phyloP scores from a whole-genome alignment of 2,113 vertebrate genomes.

The Morone chrysops region DNA sequence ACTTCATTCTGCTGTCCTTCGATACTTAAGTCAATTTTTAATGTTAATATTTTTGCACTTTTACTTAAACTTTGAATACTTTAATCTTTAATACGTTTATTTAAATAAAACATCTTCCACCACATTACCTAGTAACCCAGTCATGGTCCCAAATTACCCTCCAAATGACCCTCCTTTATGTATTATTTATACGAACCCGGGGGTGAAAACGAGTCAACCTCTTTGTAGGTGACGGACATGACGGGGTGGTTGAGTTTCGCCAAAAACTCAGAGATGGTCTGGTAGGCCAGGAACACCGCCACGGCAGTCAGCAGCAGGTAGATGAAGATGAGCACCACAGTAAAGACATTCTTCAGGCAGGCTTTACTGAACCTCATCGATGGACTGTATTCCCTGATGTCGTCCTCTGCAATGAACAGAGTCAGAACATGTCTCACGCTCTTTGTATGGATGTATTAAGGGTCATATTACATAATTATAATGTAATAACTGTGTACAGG shows the following conservation, averaged over 20 bases:
- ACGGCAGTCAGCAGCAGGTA: conserved; percentile 94
- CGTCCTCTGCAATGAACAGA: conserved; percentile 76
- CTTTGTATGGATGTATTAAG: too few relatives aligned
- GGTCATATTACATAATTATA: not conserved
- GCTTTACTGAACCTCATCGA: conserved; percentile 88
- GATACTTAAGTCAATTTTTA: too few relatives aligned
- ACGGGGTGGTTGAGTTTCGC: conserved; percentile 95
- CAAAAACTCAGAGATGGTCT: conserved; percentile 95
- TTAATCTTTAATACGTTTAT: too few relatives aligned
- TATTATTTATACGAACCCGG: conserved; percentile 85
- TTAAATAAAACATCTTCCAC: too few relatives aligned
- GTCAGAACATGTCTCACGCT: not conserved
- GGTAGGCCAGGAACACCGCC: conserved; percentile 95
- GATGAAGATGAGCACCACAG: conserved; percentile 92
- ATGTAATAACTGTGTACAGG: not conserved
- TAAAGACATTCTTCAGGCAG: conserved; percentile 95
- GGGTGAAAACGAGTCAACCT: conserved; percentile 91
- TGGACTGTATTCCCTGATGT: conserved; percentile 75
- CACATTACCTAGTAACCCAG: too few relatives aligned
- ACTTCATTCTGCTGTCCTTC: too few relatives aligned
- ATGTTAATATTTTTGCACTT: not conserved
- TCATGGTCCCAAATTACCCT: not conserved
- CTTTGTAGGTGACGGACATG: conserved; percentile 97
- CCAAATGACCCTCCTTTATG: not conserved
- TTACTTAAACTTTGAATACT: not conserved